These are phyloP conservation scores for Rhipidura dahli DNA, from an alignment of 2,113 vertebrate genomes.

Conservation along the genomic window DNA sequence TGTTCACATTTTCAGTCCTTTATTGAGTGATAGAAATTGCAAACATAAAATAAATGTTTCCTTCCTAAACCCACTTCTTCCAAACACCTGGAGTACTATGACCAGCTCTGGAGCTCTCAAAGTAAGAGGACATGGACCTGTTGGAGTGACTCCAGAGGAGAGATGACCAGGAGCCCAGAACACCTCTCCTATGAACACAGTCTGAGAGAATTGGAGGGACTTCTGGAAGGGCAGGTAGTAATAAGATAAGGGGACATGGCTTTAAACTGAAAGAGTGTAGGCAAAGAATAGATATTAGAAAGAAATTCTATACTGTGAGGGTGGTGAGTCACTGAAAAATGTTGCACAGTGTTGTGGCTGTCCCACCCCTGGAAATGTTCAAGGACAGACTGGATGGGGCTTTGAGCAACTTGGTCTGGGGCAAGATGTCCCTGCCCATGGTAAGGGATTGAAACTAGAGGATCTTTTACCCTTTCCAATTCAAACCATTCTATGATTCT, in stretches of 20 bases:
- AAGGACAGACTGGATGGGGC: neutral
- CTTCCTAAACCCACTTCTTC: neutral
- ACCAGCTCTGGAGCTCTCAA: neutral
- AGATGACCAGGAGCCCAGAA: neutral
- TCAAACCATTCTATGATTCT: neutral
- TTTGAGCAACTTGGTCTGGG: neutral
- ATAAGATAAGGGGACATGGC: neutral
- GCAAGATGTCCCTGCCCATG: neutral
- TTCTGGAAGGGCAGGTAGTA: neutral
- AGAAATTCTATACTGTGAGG: neutral
- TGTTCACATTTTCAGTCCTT: neutral
- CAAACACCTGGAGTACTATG: neutral
- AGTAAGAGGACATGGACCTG: neutral
- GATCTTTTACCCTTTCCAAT: neutral
- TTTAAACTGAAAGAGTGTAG: neutral
- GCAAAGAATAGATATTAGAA: neutral
- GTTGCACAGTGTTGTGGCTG: neutral
- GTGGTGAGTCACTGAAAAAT: neutral
- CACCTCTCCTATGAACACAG: neutral
- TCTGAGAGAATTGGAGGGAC: neutral
- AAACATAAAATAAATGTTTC: neutral
- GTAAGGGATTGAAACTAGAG: neutral
- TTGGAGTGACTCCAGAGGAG: neutral
- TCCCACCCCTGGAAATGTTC: too few species aligned
- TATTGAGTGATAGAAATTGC: neutral